Percentiles rank a stretch among this genome's conserved stretches.
These are phyloP conservation scores for Platycnemis pennipes DNA, from an alignment of 2,888 invertebrate species.

Conservation along the genomic window DNA sequence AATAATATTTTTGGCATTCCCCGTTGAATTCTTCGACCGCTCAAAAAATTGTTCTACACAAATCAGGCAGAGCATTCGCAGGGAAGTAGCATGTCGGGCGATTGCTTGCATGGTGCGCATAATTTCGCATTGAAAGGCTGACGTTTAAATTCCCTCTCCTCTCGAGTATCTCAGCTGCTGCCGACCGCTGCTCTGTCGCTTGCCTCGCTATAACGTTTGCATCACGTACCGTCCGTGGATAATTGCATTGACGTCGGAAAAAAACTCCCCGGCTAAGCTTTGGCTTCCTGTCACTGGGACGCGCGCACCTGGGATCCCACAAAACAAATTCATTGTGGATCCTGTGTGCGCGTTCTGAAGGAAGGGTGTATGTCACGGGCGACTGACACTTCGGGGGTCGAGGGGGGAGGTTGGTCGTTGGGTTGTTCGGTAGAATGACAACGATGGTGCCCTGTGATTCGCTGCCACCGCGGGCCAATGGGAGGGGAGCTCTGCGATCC, in stretches of 20 bases:
- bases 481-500: neutral
- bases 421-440: neutral
- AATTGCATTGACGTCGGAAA: neutral
- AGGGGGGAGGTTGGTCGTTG: neutral
- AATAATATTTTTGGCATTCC: no score
- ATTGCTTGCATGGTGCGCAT: neutral
- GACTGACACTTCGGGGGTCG: neutral
- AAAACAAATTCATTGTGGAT: conserved; percentile 38
- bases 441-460: neutral
- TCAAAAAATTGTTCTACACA: no score
- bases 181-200: neutral
- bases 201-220: neutral
- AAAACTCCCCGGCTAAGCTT: neutral
- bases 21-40: no score
- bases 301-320: neutral
- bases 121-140: neutral
- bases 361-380: neutral
- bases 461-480: conserved; percentile 19
- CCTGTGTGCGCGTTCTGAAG: neutral
- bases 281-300: neutral
- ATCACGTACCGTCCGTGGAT: neutral
- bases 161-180: neutral
- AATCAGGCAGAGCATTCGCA: no score
- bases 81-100: no score
- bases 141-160: neutral